Percentiles rank a stretch among this genome's conserved stretches.
phyloP scores from a whole-genome alignment of 2,888 invertebrate species.

The Brenthis daphne region DNA sequence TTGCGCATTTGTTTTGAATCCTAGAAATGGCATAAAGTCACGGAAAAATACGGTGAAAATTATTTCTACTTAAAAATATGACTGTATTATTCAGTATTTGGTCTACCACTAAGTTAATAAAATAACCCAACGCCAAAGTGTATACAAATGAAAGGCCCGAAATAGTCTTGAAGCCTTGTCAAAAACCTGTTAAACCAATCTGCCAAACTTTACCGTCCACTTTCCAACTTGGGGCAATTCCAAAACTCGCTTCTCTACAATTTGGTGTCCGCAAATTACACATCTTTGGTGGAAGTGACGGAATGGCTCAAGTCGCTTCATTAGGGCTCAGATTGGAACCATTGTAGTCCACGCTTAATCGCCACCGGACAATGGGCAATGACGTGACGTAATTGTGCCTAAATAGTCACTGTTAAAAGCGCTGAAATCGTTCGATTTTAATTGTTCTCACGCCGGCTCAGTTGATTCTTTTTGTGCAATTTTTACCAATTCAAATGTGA shows the following conservation, averaged over 20 bases:
- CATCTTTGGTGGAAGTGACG: conserved; percentile 73
- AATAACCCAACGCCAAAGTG: conserved; percentile 6
- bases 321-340: conserved; percentile 72
- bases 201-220: conserved; percentile 49
- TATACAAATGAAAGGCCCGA: conserved; percentile 22
- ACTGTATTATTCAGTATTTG: not conserved
- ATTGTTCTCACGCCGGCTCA: conserved; percentile 44
- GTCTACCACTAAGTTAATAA: not conserved
- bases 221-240: conserved; percentile 54
- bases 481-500: conserved; percentile 31
- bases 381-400: conserved; percentile 75
- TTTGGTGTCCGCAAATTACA: conserved; percentile 70
- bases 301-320: conserved; percentile 77
- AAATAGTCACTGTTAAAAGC: conserved; percentile 68
- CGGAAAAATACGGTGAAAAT: no score
- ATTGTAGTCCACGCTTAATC: conserved; percentile 73
- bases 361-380: conserved; percentile 74
- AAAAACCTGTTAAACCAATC: conserved; percentile 40
- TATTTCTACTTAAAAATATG: no score
- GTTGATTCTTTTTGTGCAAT: conserved; percentile 34
- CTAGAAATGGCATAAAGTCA: no score
- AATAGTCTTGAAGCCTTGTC: conserved; percentile 33
- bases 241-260: conserved; percentile 64
- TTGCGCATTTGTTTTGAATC: no score
- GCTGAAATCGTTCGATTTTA: conserved; percentile 63